Conservation (phyloP, 2,113 vertebrate species). For the Rhinolophus ferrumequinum region DNA sequence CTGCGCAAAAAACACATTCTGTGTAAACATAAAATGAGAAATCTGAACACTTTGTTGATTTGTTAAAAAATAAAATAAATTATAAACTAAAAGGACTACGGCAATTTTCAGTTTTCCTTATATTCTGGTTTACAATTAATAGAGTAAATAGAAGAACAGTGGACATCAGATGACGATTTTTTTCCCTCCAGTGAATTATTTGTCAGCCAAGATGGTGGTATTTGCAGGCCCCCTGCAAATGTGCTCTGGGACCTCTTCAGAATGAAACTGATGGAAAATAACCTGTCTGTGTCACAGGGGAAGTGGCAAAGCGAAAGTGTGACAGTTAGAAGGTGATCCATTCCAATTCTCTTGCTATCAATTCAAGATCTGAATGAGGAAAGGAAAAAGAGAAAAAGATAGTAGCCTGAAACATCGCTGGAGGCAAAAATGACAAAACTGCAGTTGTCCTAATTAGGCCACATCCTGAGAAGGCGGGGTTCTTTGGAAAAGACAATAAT, state of each 20-base stretch:
- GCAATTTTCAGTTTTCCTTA: background rate
- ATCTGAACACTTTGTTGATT: background rate
- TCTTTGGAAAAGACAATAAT: background rate
- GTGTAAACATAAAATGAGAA: background rate
- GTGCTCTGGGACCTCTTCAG: background rate
- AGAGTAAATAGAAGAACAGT: background rate
- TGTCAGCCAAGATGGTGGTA: background rate
- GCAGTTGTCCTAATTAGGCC: background rate
- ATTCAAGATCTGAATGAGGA: constrained; percentile 32
- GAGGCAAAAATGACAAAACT: background rate
- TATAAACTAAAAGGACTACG: background rate
- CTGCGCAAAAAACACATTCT: background rate
- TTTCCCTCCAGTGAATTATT: background rate
- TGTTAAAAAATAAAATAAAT: background rate
- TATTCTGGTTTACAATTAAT: background rate
- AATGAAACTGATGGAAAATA: constrained; percentile 9
- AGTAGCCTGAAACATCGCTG: background rate
- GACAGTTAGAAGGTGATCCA: background rate
- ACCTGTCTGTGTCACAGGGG: background rate
- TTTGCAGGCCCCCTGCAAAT: background rate
- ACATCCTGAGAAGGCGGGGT: background rate
- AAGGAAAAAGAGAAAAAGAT: background rate
- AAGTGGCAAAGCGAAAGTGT: background rate
- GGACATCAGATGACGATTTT: background rate
- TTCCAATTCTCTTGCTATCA: constrained; percentile 1